These are phyloP conservation scores for Stercorarius parasiticus DNA, from an alignment of 2,113 vertebrate species.

Conservation along the genomic window DNA sequence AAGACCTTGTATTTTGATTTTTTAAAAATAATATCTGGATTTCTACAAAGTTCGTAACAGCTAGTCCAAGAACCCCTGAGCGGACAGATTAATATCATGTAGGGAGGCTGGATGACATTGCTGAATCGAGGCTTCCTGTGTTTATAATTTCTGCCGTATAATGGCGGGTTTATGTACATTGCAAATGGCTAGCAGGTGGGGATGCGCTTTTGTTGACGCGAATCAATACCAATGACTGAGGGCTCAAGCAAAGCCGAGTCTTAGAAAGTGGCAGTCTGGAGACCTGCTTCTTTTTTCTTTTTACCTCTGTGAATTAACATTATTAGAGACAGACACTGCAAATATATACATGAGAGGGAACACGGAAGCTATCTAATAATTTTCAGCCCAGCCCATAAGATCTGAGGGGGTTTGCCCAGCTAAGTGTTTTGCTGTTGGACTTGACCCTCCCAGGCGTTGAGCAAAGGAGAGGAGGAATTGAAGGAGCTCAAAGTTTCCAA, in stretches of 20 bases:
- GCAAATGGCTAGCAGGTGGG: background rate
- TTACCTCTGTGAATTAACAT: background rate
- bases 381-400: background rate
- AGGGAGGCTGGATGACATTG: background rate
- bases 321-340: background rate
- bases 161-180: too few relatives aligned
- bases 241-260: background rate
- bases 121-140: background rate
- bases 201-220: background rate
- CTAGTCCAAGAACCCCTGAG: background rate
- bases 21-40: background rate
- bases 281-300: background rate
- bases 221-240: background rate
- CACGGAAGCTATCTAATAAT: background rate
- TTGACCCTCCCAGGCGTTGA: background rate
- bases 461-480: background rate
- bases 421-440: background rate
- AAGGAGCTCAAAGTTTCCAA: background rate
- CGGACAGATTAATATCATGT: accelerated
- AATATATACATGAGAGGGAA: background rate
- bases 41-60: background rate
- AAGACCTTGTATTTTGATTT: background rate
- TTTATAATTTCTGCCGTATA: background rate
- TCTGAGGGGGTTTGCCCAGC: background rate
- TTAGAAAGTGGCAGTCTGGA: background rate